Percentiles rank a stretch among this genome's conserved stretches.
phyloP scores from a whole-genome alignment of 2,113 vertebrate genomes.

The Turdus rufiventris region DNA sequence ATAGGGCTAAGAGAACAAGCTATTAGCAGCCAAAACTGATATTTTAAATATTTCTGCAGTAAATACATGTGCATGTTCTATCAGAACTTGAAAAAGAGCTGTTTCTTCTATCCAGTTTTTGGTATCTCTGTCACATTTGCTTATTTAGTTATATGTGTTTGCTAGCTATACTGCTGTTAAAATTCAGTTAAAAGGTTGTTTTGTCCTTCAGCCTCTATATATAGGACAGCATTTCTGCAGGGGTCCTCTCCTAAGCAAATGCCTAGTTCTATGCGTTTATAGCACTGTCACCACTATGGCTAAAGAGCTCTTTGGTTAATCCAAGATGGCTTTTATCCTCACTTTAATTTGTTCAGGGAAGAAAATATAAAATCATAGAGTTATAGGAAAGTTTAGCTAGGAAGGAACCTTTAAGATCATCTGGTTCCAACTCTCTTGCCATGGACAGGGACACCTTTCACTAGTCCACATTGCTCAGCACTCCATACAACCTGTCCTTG shows the following conservation, averaged over 20 bases:
- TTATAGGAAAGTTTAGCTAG: not conserved
- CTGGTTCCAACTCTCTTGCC: not conserved
- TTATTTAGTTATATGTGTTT: not conserved
- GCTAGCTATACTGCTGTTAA: not conserved
- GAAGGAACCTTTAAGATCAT: not conserved
- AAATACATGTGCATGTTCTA: not conserved
- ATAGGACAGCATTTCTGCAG: not conserved
- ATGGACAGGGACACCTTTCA: not conserved
- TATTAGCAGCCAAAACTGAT: not conserved
- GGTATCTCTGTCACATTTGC: not conserved
- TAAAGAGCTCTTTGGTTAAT: not conserved
- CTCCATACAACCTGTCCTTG: not conserved
- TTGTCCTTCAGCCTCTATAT: not conserved
- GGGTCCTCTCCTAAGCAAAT: not conserved
- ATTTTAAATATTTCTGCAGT: not conserved
- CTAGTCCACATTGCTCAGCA: not conserved
- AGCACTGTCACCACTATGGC: not conserved
- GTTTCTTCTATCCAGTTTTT: not conserved
- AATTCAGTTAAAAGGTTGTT: not conserved
- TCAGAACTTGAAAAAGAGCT: not conserved
- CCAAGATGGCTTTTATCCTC: not conserved
- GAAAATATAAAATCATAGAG: not conserved
- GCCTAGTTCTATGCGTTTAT: not conserved
- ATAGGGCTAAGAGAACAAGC: not conserved
- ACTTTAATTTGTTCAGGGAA: not conserved